phyloP scores from a whole-genome alignment of 2,888 invertebrate genomes.

The Cerastoderma edule region DNA sequence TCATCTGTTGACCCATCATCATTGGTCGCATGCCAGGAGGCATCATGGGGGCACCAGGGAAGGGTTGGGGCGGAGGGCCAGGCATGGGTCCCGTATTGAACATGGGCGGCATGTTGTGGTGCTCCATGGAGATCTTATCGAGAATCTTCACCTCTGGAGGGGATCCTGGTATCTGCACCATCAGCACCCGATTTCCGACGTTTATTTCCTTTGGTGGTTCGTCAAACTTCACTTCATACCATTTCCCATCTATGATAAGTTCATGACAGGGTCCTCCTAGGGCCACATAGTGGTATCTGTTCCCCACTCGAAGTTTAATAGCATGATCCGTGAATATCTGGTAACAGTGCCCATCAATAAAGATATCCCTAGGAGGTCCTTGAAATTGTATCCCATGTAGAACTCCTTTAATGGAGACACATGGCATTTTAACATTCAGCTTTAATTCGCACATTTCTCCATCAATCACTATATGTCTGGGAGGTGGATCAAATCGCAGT shows the following conservation, averaged over 20 bases:
- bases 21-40: conserved; percentile 20
- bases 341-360: conserved; percentile 92
- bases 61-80: conserved; percentile 5
- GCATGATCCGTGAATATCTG: conserved; percentile 78
- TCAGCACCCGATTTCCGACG: conserved; percentile 90
- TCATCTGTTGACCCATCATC: conserved; percentile 20
- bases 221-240: conserved; percentile 93
- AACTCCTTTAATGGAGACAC: conserved; percentile 82
- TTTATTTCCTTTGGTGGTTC: conserved; percentile 93
- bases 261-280: conserved; percentile 84
- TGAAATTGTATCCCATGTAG: conserved; percentile 91
- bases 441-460: conserved; percentile 79
- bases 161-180: conserved; percentile 92
- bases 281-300: conserved; percentile 76
- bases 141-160: conserved; percentile 95
- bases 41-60: conserved; percentile 10
- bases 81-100: conserved; percentile 31
- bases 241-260: conserved; percentile 82
- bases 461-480: conserved; percentile 94
- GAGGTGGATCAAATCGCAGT: conserved; percentile 92
- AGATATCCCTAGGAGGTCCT: conserved; percentile 95
- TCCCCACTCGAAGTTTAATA: conserved; percentile 85
- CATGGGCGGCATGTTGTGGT: conserved; percentile 29
- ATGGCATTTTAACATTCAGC: conserved; percentile 77
- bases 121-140: conserved; percentile 53